phyloP scores from a whole-genome alignment of 2,113 vertebrate genomes.

The Pteronura brasiliensis region DNA sequence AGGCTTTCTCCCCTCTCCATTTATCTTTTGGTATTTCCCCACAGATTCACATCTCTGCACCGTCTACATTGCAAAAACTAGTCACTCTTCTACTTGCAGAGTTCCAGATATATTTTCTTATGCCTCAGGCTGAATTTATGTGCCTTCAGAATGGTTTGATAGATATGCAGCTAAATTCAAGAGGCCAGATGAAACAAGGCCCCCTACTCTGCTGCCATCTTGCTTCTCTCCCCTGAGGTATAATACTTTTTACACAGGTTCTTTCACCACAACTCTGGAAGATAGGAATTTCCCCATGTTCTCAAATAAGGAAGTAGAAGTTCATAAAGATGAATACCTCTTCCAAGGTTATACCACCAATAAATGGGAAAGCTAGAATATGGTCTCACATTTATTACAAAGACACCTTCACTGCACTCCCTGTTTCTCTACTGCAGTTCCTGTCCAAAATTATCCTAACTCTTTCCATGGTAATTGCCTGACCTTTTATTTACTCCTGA shows the following conservation, averaged over 20 bases:
- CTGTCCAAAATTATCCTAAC: neutral
- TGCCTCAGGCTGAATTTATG: neutral
- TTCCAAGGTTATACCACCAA: neutral
- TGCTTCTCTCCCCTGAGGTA: neutral
- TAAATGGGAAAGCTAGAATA: neutral
- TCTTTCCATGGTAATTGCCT: neutral
- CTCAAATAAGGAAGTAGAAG: neutral
- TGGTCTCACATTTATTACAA: neutral
- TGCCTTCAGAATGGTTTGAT: neutral
- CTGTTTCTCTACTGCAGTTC: neutral
- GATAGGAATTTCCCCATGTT: neutral
- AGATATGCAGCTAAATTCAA: neutral
- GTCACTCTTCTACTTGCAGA: neutral
- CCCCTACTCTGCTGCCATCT: neutral
- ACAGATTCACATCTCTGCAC: neutral
- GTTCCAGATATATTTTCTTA: neutral
- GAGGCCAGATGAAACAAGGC: neutral
- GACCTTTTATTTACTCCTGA: neutral
- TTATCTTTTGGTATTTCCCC: neutral
- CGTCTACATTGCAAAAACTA: neutral
- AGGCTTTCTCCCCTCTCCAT: neutral
- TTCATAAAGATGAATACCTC: neutral
- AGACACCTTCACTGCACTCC: neutral
- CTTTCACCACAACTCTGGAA: neutral
- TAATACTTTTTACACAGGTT: neutral